A percentile compares a stretch with the other conserved stretches of the same genome.
These are phyloP conservation scores for Acrobasis repandana DNA, from an alignment of 2,888 invertebrate species.

Conservation along the genomic window DNA sequence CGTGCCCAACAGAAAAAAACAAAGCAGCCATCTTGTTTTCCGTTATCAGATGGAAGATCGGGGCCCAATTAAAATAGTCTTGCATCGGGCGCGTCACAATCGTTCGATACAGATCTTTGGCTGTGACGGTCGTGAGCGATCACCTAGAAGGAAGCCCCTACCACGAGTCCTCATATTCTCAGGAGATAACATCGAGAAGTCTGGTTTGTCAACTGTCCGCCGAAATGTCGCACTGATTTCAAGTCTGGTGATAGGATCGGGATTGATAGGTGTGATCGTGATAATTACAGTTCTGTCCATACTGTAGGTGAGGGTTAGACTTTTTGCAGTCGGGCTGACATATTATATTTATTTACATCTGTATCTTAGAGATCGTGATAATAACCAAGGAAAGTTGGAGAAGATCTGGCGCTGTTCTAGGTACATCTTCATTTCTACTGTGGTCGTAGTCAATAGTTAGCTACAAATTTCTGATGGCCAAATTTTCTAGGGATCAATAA, in stretches of 20 bases:
- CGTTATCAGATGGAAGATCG: conserved; percentile 71
- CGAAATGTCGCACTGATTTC: conserved; percentile 6
- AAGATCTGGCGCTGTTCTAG: too few species aligned
- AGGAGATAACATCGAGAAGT: conserved; percentile 11
- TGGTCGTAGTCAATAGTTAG: too few species aligned
- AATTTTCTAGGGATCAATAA: too few species aligned
- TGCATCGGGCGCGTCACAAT: conserved; percentile 79
- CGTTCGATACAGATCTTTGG: conserved; percentile 68
- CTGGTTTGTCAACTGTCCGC: conserved; percentile 12
- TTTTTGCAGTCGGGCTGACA: background rate
- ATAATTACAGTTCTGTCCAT: background rate
- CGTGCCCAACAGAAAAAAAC: conserved; percentile 67
- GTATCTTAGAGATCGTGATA: too few species aligned
- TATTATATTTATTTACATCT: background rate
- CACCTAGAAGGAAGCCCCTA: conserved; percentile 54
- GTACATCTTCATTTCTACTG: too few species aligned
- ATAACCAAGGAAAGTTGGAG: too few species aligned
- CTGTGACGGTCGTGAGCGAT: conserved; percentile 74
- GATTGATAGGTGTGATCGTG: background rate
- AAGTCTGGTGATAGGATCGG: conserved; percentile 3
- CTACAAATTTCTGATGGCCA: too few species aligned
- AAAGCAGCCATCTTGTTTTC: conserved; percentile 68
- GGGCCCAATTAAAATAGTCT: conserved; percentile 81
- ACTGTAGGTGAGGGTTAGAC: background rate
- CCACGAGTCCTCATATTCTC: conserved; percentile 29